Percentiles rank a stretch among this genome's conserved stretches.
Conservation (phyloP, 2,888 invertebrate genomes). For the Tetragonisca angustula region DNA sequence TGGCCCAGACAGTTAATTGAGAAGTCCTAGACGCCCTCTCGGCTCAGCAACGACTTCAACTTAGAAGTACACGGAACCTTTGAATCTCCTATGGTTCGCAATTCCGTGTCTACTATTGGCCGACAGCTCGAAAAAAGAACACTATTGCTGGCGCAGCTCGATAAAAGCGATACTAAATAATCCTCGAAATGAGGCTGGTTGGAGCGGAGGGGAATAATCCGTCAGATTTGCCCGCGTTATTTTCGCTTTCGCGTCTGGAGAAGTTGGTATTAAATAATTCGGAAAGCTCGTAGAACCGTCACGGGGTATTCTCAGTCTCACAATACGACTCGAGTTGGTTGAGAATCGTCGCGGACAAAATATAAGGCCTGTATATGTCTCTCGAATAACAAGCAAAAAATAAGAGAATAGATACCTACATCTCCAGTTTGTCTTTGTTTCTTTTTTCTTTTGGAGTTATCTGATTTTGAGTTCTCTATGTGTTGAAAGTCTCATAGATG, state of each 20-base stretch:
- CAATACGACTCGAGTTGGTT: neutral
- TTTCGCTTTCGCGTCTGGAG: conserved; percentile 21
- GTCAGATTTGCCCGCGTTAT: conserved; percentile 15
- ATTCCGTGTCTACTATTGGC: conserved; percentile 25
- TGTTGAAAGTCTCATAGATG: too few species aligned
- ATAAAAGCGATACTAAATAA: conserved; percentile 65
- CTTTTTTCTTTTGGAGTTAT: neutral
- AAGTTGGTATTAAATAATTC: conserved; percentile 40
- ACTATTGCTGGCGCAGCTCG: conserved; percentile 44
- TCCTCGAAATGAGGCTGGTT: conserved; percentile 23
- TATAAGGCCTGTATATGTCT: neutral
- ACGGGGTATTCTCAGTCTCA: neutral
- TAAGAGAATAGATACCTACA: neutral
- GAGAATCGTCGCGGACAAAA: neutral
- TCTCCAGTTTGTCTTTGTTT: neutral
- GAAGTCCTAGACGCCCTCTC: conserved; percentile 56
- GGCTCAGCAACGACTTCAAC: conserved; percentile 50
- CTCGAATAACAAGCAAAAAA: neutral
- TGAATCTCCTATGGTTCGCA: conserved; percentile 20
- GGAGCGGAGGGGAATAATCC: neutral
- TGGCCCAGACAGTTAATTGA: conserved; percentile 62
- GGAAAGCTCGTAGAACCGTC: neutral
- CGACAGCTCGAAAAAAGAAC: conserved; percentile 8
- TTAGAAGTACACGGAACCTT: conserved; percentile 33
- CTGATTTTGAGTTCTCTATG: too few species aligned